Conservation (phyloP, 2,797 vertebrate species). For the Pristis pectinata region DNA sequence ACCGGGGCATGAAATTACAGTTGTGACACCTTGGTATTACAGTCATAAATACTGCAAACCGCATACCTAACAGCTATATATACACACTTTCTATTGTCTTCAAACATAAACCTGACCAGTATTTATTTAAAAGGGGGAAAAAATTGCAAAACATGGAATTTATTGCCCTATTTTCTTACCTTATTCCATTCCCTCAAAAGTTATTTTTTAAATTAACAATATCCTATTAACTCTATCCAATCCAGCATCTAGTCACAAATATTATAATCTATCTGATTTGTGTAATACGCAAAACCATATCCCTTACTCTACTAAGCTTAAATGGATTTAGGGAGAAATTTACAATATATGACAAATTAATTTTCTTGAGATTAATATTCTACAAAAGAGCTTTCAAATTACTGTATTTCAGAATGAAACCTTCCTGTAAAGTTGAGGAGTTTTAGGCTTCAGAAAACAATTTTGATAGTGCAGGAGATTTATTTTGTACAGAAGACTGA, state of each 20-base stretch:
- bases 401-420: not conserved
- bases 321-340: not conserved
- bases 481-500: not conserved
- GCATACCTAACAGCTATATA: constrained; percentile 92
- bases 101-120: constrained; percentile 99
- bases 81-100: constrained; percentile 99
- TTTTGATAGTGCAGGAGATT: not conserved
- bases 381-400: not conserved
- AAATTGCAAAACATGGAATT: constrained; percentile 99
- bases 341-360: not conserved
- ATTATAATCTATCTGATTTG: constrained; percentile 21
- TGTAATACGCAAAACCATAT: not conserved
- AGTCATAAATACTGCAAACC: constrained; percentile 99
- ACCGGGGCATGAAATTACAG: constrained; percentile 99
- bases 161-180: constrained; percentile 85
- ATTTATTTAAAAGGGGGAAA: constrained; percentile 99
- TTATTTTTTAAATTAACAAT: constrained; percentile 37
- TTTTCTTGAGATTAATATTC: not conserved
- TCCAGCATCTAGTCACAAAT: constrained; percentile 9
- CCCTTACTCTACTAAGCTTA: not conserved
- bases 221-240: constrained; percentile 10
- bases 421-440: not conserved
- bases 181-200: constrained; percentile 41
- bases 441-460: not conserved
- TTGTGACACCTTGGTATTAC: constrained; percentile 99